Conservation (phyloP, 2,797 vertebrate genomes). For the Diglossa cyanea region DNA sequence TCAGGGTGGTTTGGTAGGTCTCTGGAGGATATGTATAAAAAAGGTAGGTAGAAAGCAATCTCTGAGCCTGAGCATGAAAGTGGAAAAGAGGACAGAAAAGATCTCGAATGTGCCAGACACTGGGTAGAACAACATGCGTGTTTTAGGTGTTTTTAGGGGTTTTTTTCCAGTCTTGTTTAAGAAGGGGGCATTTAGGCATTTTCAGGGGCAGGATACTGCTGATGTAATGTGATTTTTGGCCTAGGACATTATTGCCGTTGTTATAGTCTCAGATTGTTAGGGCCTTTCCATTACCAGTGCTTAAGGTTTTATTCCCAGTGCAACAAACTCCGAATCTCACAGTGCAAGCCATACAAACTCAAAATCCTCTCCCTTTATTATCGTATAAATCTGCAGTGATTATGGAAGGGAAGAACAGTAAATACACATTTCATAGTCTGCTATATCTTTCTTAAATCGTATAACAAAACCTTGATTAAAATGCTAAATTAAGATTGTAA, state of each 20-base stretch:
- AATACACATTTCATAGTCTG: not conserved
- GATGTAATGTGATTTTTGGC: not conserved
- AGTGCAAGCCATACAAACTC: not conserved
- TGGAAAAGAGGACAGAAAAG: not conserved
- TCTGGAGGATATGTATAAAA: not conserved
- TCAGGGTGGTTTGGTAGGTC: not conserved
- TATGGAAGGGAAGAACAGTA: not conserved
- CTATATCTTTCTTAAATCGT: not conserved
- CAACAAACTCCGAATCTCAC: not conserved
- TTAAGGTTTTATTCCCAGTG: not conserved
- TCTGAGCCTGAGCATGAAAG: not conserved
- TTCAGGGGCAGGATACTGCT: not conserved
- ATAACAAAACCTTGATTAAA: not conserved
- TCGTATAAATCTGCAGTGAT: not conserved
- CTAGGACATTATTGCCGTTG: not conserved
- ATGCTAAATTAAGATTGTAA: not conserved
- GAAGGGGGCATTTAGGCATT: not conserved
- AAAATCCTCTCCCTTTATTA: not conserved
- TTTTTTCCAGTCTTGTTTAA: not conserved
- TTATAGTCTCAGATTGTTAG: not conserved
- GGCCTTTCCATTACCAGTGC: not conserved
- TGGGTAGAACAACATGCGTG: not conserved
- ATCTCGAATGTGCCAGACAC: not conserved
- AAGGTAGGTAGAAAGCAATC: not conserved
- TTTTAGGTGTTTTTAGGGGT: rapidly evolving